Evolutionary conservation across 2,888 invertebrate genomes (phyloP), one percentile per base, ranked within the genome.

Genomic region (Nomada fucata): DNA sequence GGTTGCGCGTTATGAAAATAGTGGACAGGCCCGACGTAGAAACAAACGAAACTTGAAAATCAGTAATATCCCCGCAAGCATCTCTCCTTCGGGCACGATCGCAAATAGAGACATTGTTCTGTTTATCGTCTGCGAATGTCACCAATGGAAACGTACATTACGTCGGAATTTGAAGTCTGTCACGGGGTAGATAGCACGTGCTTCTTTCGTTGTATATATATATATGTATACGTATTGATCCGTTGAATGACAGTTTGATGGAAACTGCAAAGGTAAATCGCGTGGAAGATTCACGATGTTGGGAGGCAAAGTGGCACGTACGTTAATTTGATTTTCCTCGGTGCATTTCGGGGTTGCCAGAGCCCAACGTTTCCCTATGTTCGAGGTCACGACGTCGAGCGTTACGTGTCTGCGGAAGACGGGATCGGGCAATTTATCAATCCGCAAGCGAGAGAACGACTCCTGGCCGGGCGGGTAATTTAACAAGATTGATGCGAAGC

Each of bases 401-500:
- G 88, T 92, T 91, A 90, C 91, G 91, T 91, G 92, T 90, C 90
- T 91, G 89, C 88, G 86, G 83, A 88, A 89, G 89, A 90, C 89
- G 82, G 84, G 89, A 91, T 92, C 91, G 89, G 90, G 92, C 92
- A 93, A 93, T 93, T 93, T 93, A 93, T 93, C 93, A 93, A 93
- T 92, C 92, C 91, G 88, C 89, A 84, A 89, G 86, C 88, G 85
- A 83, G 87, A 88, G 85, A 85, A 86, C 88, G 88, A 92, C 92
- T 93, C 85, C 90, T 91, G 91, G 90, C 91, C 90, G 89, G 92
- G 91, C 90, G 92, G 92, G 92, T 93, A 93, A 93, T 93, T 93
- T 92, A 93, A 92, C 91, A 93, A 93, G 93, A 93, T 93, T 93
- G 93, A 93, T 93, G 92, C 89, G 90, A 91, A 90, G 90, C 91